Conservation (phyloP, 2,888 invertebrate genomes). For the Polydrusus tereticollis region DNA sequence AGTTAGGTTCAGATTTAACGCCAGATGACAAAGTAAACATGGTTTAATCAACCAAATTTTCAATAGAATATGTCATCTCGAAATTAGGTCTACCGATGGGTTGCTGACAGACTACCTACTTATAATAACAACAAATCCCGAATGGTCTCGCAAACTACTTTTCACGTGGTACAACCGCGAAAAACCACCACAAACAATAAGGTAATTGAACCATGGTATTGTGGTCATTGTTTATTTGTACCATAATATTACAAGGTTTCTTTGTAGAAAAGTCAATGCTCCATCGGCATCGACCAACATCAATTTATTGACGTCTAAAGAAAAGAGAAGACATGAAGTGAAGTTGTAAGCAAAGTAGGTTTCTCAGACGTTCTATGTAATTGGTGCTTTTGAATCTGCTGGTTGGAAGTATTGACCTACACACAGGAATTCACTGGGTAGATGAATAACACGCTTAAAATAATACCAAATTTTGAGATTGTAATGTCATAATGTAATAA, state of each 20-base stretch:
- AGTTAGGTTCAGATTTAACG: no score
- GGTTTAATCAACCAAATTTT: no score
- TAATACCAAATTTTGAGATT: no score
- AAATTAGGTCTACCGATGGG: no score
- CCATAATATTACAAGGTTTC: constrained; percentile 37
- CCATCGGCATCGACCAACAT: constrained; percentile 31
- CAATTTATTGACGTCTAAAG: constrained; percentile 26
- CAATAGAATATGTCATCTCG: no score
- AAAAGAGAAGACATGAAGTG: constrained; percentile 18
- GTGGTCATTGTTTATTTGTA: constrained; percentile 35
- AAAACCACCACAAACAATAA: constrained; percentile 17
- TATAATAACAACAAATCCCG: no score
- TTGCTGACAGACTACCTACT: no score
- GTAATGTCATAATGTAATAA: no score
- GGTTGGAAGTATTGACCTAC: constrained; percentile 1
- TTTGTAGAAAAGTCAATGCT: constrained; percentile 39
- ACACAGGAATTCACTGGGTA: neutral
- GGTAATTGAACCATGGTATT: constrained; percentile 23
- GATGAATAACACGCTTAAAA: neutral
- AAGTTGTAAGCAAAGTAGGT: constrained; percentile 1
- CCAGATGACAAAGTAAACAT: no score
- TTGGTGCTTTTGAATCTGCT: neutral
- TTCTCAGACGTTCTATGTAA: constrained; percentile 2
- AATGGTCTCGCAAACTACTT: no score
- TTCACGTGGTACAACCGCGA: constrained; percentile 13